Evolutionary conservation across 2,888 invertebrate genomes (phyloP), one percentile per base, ranked within the genome.

Genomic region (Agrilus mali): DNA sequence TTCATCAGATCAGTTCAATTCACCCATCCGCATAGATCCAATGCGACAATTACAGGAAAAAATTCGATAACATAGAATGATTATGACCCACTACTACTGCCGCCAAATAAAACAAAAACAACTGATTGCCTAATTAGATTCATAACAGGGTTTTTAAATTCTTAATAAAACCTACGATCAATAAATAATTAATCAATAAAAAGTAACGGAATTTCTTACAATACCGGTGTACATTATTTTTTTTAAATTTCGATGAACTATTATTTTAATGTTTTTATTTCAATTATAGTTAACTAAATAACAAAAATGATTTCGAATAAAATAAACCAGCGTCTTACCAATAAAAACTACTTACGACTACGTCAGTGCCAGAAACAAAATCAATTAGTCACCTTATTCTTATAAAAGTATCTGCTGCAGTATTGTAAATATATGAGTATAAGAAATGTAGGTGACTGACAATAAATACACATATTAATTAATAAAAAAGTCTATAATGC

Each of bases 1-100:
- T 71, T 47, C 78, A 79, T 63, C 63, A 68, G 51, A 72, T 75
- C 53, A 77, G 77, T 54, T 71, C 73, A 1, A 71, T 74, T 50
- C 72, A 74, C 55, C 65, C 74, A n/a, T 72, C 70, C 53, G 71
- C 58, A 40, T 64, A 59, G 60, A 35, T 33, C n/a, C 7, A 38
- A 17, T 20, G 36, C 16, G 22, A 38, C 8, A 40, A 36, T 38
- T 34, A 43, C 12, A 31, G 37, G 32, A 36, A 42, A 34, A 36
- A 35, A 16, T 3, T 8, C 1, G 35, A 16, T 8, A 35, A 16
- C 15, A 35, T 35, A 41, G 33, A 34, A 37, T 38, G 36, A 36
- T 37, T 44, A 42, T 41, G 33, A 46, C 27, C 27, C 27, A 27
- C 10, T 27, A 27, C 27, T 10, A 27, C 27, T 27, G 27, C 27